Percentiles rank a stretch among this genome's conserved stretches.
These are phyloP conservation scores for Apogon hyalosoma DNA, from an alignment of 2,797 vertebrate genomes.

Conservation along the genomic window DNA sequence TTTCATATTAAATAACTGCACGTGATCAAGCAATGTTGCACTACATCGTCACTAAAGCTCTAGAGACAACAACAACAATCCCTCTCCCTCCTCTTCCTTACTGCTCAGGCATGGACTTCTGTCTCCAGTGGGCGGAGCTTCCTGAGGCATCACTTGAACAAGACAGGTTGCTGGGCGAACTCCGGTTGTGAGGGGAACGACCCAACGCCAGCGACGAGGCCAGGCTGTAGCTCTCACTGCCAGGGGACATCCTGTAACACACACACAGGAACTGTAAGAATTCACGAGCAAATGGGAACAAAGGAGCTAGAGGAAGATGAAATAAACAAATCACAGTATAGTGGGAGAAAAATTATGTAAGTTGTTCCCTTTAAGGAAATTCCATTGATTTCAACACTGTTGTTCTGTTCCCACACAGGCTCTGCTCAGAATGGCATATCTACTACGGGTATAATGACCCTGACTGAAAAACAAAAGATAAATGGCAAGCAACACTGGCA, in stretches of 20 bases:
- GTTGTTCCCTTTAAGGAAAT: conserved; percentile 40
- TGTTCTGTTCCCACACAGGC: conserved; percentile 12
- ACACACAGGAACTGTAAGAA: conserved; percentile 14
- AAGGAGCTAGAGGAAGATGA: conserved; percentile 14
- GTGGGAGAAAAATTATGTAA: conserved; percentile 16
- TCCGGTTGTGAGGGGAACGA: conserved; percentile 93
- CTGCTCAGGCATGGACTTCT: conserved; percentile 99
- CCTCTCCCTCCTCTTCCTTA: conserved; percentile 76
- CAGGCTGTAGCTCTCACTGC: conserved; percentile 94
- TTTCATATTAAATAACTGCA: too few species aligned
- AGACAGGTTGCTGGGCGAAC: conserved; percentile 96
- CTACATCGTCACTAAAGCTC: too few species aligned
- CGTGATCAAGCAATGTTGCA: too few species aligned
- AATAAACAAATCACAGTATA: conserved; percentile 34
- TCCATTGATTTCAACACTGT: conserved; percentile 23
- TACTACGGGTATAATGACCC: too few species aligned
- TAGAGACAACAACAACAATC: background rate
- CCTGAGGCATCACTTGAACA: conserved; percentile 94
- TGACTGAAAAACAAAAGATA: too few species aligned
- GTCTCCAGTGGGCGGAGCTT: conserved; percentile 90
- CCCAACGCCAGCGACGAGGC: conserved; percentile 93
- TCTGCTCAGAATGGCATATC: conserved; percentile 7
- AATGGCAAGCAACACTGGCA: too few species aligned
- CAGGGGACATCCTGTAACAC: conserved; percentile 90
- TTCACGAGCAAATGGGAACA: conserved; percentile 13